Percentiles rank a stretch among this genome's conserved stretches.
Evolutionary conservation across 2,888 invertebrate genomes (phyloP).

Genomic region (Sminthurinus aureus): DNA sequence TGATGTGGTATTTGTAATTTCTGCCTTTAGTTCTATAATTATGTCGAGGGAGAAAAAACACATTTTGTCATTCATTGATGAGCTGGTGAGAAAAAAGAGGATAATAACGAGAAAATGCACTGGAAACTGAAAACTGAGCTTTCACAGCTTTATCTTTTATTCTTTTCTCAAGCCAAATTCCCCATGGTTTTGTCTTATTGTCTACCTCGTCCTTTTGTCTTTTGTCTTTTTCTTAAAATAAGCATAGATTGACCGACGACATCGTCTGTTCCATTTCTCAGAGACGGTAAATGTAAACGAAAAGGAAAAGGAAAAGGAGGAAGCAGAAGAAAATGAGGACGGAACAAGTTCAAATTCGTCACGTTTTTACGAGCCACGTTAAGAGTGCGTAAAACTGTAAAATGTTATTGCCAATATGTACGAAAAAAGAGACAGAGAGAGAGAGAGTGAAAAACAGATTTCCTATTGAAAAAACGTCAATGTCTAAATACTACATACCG

Average conservation of each 20-base stretch:
- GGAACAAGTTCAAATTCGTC: not conserved
- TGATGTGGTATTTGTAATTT: too few relatives aligned
- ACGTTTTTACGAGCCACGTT: slow-evolving; percentile 5
- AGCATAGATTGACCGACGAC: not conserved
- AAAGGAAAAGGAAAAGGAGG: too few relatives aligned
- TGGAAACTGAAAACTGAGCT: too few relatives aligned
- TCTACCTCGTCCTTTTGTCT: not conserved
- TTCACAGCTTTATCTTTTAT: not conserved
- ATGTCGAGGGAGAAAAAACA: too few relatives aligned
- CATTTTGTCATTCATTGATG: too few relatives aligned
- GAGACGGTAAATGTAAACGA: not conserved
- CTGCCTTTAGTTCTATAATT: too few relatives aligned
- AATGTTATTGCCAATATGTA: not conserved
- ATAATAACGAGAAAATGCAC: too few relatives aligned
- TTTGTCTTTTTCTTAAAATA: not conserved
- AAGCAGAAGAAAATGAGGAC: too few relatives aligned
- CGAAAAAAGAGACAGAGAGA: not conserved
- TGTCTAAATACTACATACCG: too few relatives aligned
- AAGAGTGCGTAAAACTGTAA: slow-evolving; percentile 1
- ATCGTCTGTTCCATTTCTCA: not conserved
- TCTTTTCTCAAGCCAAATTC: not conserved
- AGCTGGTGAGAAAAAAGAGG: too few relatives aligned
- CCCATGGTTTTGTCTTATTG: not conserved
- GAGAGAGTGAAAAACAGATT: too few relatives aligned
- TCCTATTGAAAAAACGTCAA: too few relatives aligned